phyloP scores from a whole-genome alignment of 2,113 vertebrate species.

The Mus pahari region DNA sequence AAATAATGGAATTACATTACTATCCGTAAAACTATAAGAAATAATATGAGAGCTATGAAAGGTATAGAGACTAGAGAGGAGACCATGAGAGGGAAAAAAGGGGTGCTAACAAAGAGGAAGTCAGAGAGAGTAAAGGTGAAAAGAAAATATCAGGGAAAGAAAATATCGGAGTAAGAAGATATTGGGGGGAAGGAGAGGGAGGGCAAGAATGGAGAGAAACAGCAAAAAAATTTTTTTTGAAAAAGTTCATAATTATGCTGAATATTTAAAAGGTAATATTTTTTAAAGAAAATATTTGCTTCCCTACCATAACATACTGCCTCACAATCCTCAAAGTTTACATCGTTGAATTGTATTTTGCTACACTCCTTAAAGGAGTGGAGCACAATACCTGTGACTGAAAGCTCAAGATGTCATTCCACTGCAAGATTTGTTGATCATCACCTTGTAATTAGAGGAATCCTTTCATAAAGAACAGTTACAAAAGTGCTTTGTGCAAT shows the following conservation, averaged over 20 bases:
- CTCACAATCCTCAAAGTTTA: neutral
- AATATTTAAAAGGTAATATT: neutral
- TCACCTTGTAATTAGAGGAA: conserved; percentile 34
- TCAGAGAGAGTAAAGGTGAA: neutral
- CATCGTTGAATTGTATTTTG: conserved; percentile 20
- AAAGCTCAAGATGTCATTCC: conserved; percentile 38
- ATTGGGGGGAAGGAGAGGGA: too few species aligned
- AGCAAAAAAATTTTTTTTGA: neutral
- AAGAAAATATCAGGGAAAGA: neutral
- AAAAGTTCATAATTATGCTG: neutral
- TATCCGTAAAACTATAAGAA: neutral
- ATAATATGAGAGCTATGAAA: neutral
- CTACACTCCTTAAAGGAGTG: neutral
- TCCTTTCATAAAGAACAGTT: conserved; percentile 43
- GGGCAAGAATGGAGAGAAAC: neutral
- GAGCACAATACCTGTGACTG: neutral
- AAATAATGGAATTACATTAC: neutral
- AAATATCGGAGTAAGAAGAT: too few species aligned
- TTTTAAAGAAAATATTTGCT: neutral
- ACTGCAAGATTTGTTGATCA: conserved; percentile 46
- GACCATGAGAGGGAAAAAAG: neutral
- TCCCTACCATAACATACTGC: neutral
- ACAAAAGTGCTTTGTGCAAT: conserved; percentile 20
- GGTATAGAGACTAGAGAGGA: neutral
- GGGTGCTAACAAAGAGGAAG: neutral